Conservation (phyloP, 64 coral and sea anemone species). For the Porites lutea region DNA sequence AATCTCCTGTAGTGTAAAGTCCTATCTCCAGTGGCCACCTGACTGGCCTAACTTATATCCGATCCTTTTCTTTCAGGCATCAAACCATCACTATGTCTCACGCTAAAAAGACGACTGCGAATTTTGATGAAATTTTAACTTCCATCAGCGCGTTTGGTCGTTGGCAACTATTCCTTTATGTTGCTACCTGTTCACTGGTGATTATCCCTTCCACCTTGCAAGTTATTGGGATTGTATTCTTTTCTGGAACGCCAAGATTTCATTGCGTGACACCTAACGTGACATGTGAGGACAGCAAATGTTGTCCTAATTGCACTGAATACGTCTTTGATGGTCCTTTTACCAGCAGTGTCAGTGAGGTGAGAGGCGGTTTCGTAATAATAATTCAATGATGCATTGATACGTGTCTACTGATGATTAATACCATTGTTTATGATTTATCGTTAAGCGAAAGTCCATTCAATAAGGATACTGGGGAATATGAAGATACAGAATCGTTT, state of each 20-base stretch:
- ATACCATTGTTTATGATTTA: too few relatives aligned
- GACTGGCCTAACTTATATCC: not conserved
- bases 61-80: not conserved
- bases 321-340: conserved; percentile 85
- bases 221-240: conserved; percentile 47
- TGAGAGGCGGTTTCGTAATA: not conserved
- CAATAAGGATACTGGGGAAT: too few relatives aligned
- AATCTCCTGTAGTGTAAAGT: too few relatives aligned
- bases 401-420: too few relatives aligned
- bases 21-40: too few relatives aligned
- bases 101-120: not conserved
- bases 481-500: too few relatives aligned
- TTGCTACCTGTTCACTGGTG: conserved; percentile 40
- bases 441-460: too few relatives aligned
- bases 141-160: conserved; percentile 55
- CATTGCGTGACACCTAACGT: conserved; percentile 57
- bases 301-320: conserved; percentile 56
- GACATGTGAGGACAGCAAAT: conserved; percentile 46
- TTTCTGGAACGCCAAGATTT: conserved; percentile 58
- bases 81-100: not conserved
- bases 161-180: conserved; percentile 63
- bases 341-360: conserved; percentile 73
- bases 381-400: too few relatives aligned
- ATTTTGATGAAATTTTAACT: conserved; percentile 73
- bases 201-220: conserved; percentile 41